These are phyloP conservation scores for Hyles vespertilio DNA, from an alignment of 1,140 invertebrate genomes.

Conservation along the genomic window DNA sequence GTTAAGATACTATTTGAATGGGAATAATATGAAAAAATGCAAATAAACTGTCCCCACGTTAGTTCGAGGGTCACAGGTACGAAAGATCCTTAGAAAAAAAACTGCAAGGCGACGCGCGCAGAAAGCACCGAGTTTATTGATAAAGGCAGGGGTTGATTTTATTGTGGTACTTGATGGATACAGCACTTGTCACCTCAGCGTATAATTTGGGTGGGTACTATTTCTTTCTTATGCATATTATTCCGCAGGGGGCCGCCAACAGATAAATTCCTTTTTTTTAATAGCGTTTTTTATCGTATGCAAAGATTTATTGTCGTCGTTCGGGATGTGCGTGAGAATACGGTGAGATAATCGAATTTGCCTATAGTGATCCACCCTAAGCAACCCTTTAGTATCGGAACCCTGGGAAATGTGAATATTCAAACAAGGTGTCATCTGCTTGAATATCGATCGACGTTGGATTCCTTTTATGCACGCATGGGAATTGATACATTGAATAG, in stretches of 20 bases:
- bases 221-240: slow-evolving; percentile 68
- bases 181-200: slow-evolving; percentile 66
- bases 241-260: slow-evolving; percentile 44
- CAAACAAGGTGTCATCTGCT: slow-evolving; percentile 74
- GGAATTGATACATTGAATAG: slow-evolving; percentile 71
- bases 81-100: slow-evolving; percentile 46
- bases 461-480: slow-evolving; percentile 58
- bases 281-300: slow-evolving; percentile 71
- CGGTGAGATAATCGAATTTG: slow-evolving; percentile 73
- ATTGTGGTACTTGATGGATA: slow-evolving; percentile 40
- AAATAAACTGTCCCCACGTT: slow-evolving; percentile 71
- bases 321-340: slow-evolving; percentile 70
- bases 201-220: slow-evolving; percentile 69
- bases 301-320: slow-evolving; percentile 69
- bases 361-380: slow-evolving; percentile 61
- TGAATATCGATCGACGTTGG: slow-evolving; percentile 69
- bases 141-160: slow-evolving; percentile 16
- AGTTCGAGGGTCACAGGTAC: slow-evolving; percentile 59
- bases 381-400: slow-evolving; percentile 56
- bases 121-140: slow-evolving; percentile 47
- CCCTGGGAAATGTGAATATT: slow-evolving; percentile 73
- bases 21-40: slow-evolving; percentile 73
- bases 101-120: slow-evolving; percentile 41
- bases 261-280: slow-evolving; percentile 70
- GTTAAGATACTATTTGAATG: slow-evolving; percentile 74